Conservation (phyloP, 2,888 invertebrate species). For the Heliconius aoede region DNA sequence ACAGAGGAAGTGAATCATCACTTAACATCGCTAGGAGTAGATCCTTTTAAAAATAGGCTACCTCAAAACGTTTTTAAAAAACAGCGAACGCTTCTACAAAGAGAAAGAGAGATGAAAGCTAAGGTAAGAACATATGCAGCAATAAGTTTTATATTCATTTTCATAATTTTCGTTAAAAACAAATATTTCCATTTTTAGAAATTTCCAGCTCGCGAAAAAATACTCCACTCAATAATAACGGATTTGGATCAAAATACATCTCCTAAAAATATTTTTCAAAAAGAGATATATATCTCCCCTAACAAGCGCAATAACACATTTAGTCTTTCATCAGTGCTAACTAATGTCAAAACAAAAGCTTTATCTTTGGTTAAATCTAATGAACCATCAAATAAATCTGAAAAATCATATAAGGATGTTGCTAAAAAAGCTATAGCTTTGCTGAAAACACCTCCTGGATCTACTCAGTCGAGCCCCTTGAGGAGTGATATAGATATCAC, state of each 20-base stretch:
- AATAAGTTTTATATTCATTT: neutral
- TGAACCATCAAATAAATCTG: constrained; percentile 58
- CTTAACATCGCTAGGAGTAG: constrained; percentile 84
- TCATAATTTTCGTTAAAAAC: neutral
- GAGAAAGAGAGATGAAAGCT: constrained; percentile 81
- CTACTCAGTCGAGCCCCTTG: constrained; percentile 59
- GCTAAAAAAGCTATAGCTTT: constrained; percentile 65
- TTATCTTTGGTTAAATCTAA: constrained; percentile 77
- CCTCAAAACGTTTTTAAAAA: constrained; percentile 82
- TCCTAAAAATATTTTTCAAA: constrained; percentile 50
- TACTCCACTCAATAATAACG: constrained; percentile 73
- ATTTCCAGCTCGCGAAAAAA: constrained; percentile 75
- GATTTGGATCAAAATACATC: constrained; percentile 70
- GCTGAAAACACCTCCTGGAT: constrained; percentile 69
- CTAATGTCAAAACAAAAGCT: constrained; percentile 81
- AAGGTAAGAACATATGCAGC: constrained; percentile 72
- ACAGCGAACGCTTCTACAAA: constrained; percentile 82
- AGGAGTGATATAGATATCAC: constrained; percentile 43
- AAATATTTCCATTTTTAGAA: constrained; percentile 67
- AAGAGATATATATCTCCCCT: constrained; percentile 64
- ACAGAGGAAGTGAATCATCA: constrained; percentile 81
- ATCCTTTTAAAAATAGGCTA: constrained; percentile 85
- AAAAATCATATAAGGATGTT: constrained; percentile 60
- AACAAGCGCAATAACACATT: constrained; percentile 59
- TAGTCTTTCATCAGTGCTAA: constrained; percentile 75